phyloP scores from a whole-genome alignment of 2,888 invertebrate species.

The Drosophila mimetica region DNA sequence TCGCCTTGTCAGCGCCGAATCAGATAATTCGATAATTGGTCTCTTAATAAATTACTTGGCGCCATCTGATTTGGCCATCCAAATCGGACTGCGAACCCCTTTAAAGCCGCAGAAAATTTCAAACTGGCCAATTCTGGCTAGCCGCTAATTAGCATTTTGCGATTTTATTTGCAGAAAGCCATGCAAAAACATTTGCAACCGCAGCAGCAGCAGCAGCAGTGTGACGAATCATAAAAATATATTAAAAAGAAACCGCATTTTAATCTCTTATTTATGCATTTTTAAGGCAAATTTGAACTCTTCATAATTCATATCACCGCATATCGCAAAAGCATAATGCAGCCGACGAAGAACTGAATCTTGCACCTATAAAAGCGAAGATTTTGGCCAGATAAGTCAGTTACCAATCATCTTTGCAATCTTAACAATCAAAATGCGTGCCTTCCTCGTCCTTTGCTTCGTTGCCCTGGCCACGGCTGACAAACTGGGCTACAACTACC shows the following conservation, averaged over 20 bases:
- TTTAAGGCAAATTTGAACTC: constrained; percentile 45
- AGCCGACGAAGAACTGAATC: constrained; percentile 33
- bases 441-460: constrained; percentile 62
- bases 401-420: constrained; percentile 48
- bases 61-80: constrained; percentile 64
- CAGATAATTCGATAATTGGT: constrained; percentile 76
- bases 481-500: constrained; percentile 66
- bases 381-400: constrained; percentile 41
- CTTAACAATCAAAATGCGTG: constrained; percentile 62
- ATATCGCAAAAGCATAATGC: constrained; percentile 6
- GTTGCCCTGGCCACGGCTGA: constrained; percentile 60
- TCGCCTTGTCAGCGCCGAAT: constrained; percentile 68
- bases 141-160: constrained; percentile 56
- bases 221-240: constrained; percentile 46
- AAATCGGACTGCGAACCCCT: constrained; percentile 23
- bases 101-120: neutral
- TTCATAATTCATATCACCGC: constrained; percentile 29
- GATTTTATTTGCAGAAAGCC: constrained; percentile 17
- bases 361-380: constrained; percentile 60
- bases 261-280: constrained; percentile 65
- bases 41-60: constrained; percentile 79
- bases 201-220: constrained; percentile 14
- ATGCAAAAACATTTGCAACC: constrained; percentile 58
- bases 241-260: constrained; percentile 44
- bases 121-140: constrained; percentile 18